A percentile compares a stretch with the other conserved stretches of the same genome.
phyloP scores from a whole-genome alignment of 2,888 invertebrate species.

The Drosophila heteroneura region DNA sequence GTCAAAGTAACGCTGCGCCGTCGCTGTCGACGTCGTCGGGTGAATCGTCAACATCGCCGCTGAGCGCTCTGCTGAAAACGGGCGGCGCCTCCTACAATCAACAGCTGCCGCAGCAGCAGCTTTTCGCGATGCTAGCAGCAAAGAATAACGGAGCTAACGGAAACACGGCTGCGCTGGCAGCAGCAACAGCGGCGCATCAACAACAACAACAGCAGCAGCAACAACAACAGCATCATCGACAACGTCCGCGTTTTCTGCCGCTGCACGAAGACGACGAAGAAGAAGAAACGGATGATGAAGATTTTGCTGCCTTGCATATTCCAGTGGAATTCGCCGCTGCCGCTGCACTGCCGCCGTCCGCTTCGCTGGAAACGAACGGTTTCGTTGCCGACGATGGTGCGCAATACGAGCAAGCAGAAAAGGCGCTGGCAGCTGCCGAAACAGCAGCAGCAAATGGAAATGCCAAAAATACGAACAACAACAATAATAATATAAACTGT shows the following conservation, averaged over 20 bases:
- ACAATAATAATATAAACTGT: constrained; percentile 84
- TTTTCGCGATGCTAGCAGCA: constrained; percentile 78
- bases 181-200: constrained; percentile 32
- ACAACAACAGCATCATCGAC: constrained; percentile 40
- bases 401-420: constrained; percentile 82
- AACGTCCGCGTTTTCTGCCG: constrained; percentile 56
- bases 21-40: constrained; percentile 43
- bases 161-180: constrained; percentile 40
- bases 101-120: constrained; percentile 78
- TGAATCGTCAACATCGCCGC: constrained; percentile 50
- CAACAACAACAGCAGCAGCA: constrained; percentile 18
- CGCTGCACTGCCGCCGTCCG: constrained; percentile 42
- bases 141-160: constrained; percentile 60
- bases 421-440: constrained; percentile 64
- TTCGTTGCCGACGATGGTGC: constrained; percentile 83
- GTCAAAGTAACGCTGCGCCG: constrained; percentile 67
- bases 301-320: constrained; percentile 59
- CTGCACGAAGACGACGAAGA: constrained; percentile 63
- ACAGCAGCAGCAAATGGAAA: constrained; percentile 44
- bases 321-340: constrained; percentile 59
- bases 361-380: constrained; percentile 81
- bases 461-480: constrained; percentile 34
- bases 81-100: constrained; percentile 76
- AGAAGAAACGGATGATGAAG: constrained; percentile 59
- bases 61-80: constrained; percentile 69